A percentile compares a stretch with the other conserved stretches of the same genome.
Evolutionary conservation across 2,888 invertebrate species (phyloP).

Genomic region (Pseudeuparius sepicola): DNA sequence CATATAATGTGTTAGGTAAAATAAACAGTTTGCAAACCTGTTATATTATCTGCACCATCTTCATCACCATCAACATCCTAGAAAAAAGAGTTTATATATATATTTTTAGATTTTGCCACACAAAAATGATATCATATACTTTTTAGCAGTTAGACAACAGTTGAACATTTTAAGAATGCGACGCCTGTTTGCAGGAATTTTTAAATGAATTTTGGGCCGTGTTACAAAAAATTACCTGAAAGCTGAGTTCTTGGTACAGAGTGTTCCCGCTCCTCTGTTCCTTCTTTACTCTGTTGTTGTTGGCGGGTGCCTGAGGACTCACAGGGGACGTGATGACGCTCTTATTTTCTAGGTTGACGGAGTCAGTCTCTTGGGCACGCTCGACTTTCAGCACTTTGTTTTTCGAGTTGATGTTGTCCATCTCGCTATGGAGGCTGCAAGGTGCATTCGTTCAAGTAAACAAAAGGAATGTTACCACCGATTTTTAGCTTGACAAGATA

Average conservation of each 20-base stretch:
- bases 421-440: constrained; percentile 34
- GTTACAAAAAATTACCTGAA: too few species aligned
- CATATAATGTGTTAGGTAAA: constrained; percentile 3
- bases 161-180: too few species aligned
- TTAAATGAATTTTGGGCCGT: too few species aligned
- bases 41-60: constrained; percentile 85
- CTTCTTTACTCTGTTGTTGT: constrained; percentile 53
- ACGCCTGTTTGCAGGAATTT: too few species aligned
- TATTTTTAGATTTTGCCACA: too few species aligned
- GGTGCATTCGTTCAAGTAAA: constrained; percentile 6
- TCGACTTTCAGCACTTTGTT: constrained; percentile 35
- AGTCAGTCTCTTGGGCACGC: constrained; percentile 38
- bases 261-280: constrained; percentile 86
- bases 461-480: too few species aligned
- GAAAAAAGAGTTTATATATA: too few species aligned
- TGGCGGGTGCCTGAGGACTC: constrained; percentile 38
- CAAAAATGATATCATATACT: constrained; percentile 6
- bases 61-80: constrained; percentile 76
- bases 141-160: too few species aligned
- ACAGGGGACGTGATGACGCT: constrained; percentile 39
- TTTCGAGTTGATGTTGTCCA: constrained; percentile 32
- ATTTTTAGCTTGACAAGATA: too few species aligned
- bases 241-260: constrained; percentile 86
- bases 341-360: constrained; percentile 38
- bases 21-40: too few species aligned